A percentile compares a stretch with the other conserved stretches of the same genome.
These are phyloP conservation scores for Drosophila mojavensis DNA, from an alignment of 1,140 invertebrate genomes.

Conservation along the genomic window DNA sequence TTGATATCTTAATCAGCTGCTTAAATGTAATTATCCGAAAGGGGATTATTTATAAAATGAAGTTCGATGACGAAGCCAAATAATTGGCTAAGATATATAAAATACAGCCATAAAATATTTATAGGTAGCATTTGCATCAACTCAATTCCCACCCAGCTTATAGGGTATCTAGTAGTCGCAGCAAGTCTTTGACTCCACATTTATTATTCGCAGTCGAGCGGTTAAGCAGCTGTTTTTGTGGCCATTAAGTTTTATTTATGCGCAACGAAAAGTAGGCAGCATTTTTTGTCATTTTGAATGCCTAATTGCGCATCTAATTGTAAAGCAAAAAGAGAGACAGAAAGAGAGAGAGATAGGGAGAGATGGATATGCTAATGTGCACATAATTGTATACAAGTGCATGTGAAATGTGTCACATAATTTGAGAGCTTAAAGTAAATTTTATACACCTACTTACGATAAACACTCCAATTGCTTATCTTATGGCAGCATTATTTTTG, in stretches of 20 bases:
- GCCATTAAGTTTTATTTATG: constrained; percentile 78
- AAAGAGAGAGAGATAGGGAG: not conserved
- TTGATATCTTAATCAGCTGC: too few relatives aligned
- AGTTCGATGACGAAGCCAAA: not conserved
- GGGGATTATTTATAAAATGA: too few relatives aligned
- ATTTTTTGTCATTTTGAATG: constrained; percentile 36
- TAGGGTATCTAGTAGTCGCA: constrained; percentile 9
- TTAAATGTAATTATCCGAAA: too few relatives aligned
- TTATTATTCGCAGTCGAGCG: constrained; percentile 21
- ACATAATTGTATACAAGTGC: constrained; percentile 41
- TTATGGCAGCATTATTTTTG: not conserved
- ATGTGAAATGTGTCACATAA: constrained; percentile 30
- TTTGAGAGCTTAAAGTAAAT: constrained; percentile 19
- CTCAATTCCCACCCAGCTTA: not conserved
- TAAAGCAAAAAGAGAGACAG: constrained; percentile 13
- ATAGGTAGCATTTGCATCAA: too few relatives aligned
- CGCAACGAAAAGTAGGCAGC: constrained; percentile 28
- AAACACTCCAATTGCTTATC: constrained; percentile 15
- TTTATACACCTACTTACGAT: constrained; percentile 9
- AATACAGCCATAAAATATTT: not conserved
- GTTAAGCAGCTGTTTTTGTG: constrained; percentile 62
- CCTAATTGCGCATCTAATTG: constrained; percentile 66
- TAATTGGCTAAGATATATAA: not conserved
- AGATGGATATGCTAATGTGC: constrained; percentile 22
- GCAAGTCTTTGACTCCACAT: not conserved